Percentiles rank a stretch among this genome's conserved stretches.
Conservation (phyloP, 1,140 invertebrate genomes). For the Charaxes varanes region DNA sequence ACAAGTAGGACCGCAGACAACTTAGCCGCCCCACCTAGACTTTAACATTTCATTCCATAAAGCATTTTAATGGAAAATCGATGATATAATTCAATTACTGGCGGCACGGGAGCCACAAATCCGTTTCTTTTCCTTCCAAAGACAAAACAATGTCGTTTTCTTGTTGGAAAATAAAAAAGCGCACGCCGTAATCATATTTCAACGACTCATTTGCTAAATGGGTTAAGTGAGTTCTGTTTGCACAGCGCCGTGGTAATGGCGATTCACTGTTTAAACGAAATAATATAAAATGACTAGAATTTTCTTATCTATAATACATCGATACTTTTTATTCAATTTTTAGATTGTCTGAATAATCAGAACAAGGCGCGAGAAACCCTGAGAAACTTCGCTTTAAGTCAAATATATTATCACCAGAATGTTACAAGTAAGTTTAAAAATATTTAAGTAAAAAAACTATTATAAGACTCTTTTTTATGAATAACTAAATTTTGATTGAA, state of each 20-base stretch:
- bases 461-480: too few species aligned
- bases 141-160: constrained; percentile 51
- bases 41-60: constrained; percentile 69
- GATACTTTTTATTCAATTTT: too few species aligned
- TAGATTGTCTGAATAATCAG: too few species aligned
- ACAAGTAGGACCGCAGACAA: neutral
- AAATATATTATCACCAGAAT: too few species aligned
- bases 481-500: too few species aligned
- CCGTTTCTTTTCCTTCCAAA: constrained; percentile 46
- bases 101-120: constrained; percentile 49
- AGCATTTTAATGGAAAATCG: constrained; percentile 72
- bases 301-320: neutral
- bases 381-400: too few species aligned
- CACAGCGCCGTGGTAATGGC: constrained; percentile 11
- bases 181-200: constrained; percentile 42
- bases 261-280: constrained; percentile 7
- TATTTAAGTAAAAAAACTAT: too few species aligned
- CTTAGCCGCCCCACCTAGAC: constrained; percentile 48
- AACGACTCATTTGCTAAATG: constrained; percentile 58
- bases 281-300: constrained; percentile 4
- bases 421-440: too few species aligned
- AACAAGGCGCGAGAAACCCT: too few species aligned
- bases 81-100: constrained; percentile 70
- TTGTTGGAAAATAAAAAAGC: constrained; percentile 37
- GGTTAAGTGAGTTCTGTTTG: constrained; percentile 36